Evolutionary conservation across 2,888 invertebrate species (phyloP).

Genomic region (Aethes cnicana): DNA sequence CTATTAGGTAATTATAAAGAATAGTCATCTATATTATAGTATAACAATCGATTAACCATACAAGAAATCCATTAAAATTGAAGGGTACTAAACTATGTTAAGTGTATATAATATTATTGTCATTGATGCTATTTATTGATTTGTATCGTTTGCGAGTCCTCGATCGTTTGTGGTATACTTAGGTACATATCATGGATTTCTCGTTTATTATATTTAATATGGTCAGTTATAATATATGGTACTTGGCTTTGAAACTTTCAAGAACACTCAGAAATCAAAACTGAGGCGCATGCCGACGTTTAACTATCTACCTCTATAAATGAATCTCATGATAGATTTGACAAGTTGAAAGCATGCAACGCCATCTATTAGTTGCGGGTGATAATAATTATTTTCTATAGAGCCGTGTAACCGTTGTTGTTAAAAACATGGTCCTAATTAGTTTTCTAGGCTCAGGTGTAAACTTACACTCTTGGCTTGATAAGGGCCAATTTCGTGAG

Average conservation of each 20-base stretch:
- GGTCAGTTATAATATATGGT: conserved; percentile 26
- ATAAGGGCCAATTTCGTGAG: too few relatives aligned
- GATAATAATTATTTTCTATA: too few relatives aligned
- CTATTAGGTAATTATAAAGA: conserved; percentile 56
- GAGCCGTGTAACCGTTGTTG: too few relatives aligned
- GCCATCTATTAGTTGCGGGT: neutral
- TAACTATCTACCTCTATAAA: conserved; percentile 13
- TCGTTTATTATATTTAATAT: conserved; percentile 56
- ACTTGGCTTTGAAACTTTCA: conserved; percentile 18
- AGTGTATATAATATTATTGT: conserved; percentile 75
- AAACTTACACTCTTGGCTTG: too few relatives aligned
- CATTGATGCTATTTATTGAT: conserved; percentile 77
- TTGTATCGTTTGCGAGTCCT: conserved; percentile 74
- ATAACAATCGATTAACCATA: conserved; percentile 68
- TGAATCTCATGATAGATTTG: conserved; percentile 16
- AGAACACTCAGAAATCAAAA: too few relatives aligned
- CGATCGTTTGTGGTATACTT: conserved; percentile 78
- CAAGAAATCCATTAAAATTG: conserved; percentile 72
- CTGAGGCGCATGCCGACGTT: too few relatives aligned
- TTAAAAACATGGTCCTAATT: neutral
- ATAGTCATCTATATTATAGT: conserved; percentile 60
- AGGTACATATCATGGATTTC: conserved; percentile 77
- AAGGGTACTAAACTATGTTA: conserved; percentile 80
- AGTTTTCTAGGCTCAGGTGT: too few relatives aligned
- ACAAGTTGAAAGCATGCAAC: neutral